Evolutionary conservation across 1,140 invertebrate species (phyloP), one percentile per base, ranked within the genome.

Genomic region (Papilio dardanus): DNA sequence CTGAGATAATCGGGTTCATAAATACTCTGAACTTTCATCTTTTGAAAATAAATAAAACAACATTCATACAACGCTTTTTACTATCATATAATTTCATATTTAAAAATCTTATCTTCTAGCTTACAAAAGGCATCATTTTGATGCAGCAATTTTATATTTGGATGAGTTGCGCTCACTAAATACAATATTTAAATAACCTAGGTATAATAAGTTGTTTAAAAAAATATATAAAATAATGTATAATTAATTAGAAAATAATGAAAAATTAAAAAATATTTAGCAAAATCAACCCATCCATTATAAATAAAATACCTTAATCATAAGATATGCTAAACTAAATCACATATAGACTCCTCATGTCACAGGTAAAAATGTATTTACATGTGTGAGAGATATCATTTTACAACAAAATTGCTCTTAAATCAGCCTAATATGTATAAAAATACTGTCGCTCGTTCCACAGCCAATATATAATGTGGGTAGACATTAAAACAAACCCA

Each of bases 21-120:
- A 24, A 24, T 24, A 12, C 21, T 54, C 24, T 54, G 19, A 10
- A 24, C 7, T 54, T 21, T 24, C 24, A 14, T 58, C 10, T 14
- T 28, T 28, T 46, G 5, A 30, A 5, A 16, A 28, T 24, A 14
- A 62, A 33, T 31, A 71, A 74, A 98, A 95, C 92, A 71, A 46
- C 4, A 54, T 35, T 58, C 54, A 28, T 62, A 62, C 21, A 73
- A 73, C 71, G 31, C 50, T 35, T 73, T 73, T 73, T 73, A 37
- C 71, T 73, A 73, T 58, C 3, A 73, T 73, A 73, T 73, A 73
- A 54, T 58, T 33, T 76, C 58, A 78, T 81, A 80, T 83, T 83
- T 81, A 86, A 82, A 88, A 87, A 86, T 81, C 81, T 77, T 76
- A 79, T 69, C 24, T 68, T 62, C 79, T 88, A 88, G 77, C 81